These are phyloP conservation scores for Halocaridina rubra DNA, from an alignment of 2,888 invertebrate genomes.

Conservation along the genomic window DNA sequence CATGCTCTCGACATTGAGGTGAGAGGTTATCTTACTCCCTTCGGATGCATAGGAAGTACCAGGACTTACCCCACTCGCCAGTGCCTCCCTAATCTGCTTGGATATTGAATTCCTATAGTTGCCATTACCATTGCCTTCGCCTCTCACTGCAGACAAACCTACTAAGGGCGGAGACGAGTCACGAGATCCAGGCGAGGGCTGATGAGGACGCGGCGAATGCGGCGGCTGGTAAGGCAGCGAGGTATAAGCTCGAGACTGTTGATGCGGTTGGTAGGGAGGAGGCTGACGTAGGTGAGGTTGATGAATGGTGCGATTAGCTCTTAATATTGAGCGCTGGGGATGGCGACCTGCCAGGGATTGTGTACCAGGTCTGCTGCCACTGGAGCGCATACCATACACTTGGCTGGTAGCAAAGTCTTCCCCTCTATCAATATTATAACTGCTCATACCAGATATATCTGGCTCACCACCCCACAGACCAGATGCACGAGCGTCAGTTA, in stretches of 20 bases:
- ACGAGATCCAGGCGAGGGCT: conserved; percentile 26
- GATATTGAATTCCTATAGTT: conserved; percentile 36
- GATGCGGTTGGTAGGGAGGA: conserved; percentile 10
- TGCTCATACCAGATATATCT: conserved; percentile 20
- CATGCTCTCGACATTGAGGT: neutral
- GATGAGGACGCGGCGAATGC: conserved; percentile 44
- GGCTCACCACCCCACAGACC: conserved; percentile 42
- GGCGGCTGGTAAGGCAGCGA: conserved; percentile 20
- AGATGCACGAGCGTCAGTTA: conserved; percentile 53
- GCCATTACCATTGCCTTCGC: neutral
- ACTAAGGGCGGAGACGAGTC: conserved; percentile 21
- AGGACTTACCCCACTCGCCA: conserved; percentile 21
- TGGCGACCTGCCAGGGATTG: conserved; percentile 12
- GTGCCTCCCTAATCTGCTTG: conserved; percentile 34
- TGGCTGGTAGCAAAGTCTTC: conserved; percentile 14
- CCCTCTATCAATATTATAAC: neutral
- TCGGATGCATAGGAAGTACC: neutral
- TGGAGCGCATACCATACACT: neutral
- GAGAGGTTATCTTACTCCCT: neutral
- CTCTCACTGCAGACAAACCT: neutral
- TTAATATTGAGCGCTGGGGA: conserved; percentile 40
- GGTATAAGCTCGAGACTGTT: neutral
- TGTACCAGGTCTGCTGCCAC: conserved; percentile 11
- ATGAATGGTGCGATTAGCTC: conserved; percentile 39
- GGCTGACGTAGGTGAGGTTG: conserved; percentile 34